Base-by-base conservation (phyloP, 2,888 invertebrate genomes). In the Mylabris sibirica region DNA sequence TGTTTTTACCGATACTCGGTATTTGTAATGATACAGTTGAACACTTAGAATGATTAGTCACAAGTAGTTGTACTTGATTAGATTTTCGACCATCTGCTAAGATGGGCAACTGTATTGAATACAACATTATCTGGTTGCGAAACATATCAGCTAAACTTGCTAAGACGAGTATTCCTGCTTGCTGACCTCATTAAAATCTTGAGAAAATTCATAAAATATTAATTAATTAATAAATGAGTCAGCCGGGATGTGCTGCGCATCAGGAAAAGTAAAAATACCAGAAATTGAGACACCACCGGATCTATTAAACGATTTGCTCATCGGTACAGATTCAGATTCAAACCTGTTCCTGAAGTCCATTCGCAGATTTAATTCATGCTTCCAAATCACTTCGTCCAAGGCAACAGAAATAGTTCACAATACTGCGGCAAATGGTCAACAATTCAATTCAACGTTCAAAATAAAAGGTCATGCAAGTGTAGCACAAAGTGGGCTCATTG, bases 311-410 rank as follows among this genome's bases (percentile, higher is more conserved):
- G 60, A 70, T 20, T 71, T 75, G 38, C 71, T 78, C 59, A 71
- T 69, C 66, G 78, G 77, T 41, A 74, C 73, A 11, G 70, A 68
- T 66, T 66, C 66, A 57, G 30, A 57, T 17, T 64, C 59, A 57
- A 14, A 35, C 26, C 64, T 34, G 4, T 64, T 64, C 14, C 57
- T 64, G 3, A 11, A 12, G 22, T 30, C 24, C n/a, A 64, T 22
- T 57, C 68, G 69, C 2, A 72, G 65, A 66, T 75, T 68, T 34
- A 77, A 76, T 62, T 53, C 44, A 20, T 73, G 72, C 57, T 76
- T 77, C 60, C 77, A 76, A 71, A 77, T 77, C 74, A 77, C 75
- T 12, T 72, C 71, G 44, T 72, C 72, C 60, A 71, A 69, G 26
- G 72, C 72, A 64, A 69, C 70, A 69, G 41, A 73, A 66, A 72